phyloP scores from a whole-genome alignment of 2,113 vertebrate species.

The Phylloscopus trochiloides region DNA sequence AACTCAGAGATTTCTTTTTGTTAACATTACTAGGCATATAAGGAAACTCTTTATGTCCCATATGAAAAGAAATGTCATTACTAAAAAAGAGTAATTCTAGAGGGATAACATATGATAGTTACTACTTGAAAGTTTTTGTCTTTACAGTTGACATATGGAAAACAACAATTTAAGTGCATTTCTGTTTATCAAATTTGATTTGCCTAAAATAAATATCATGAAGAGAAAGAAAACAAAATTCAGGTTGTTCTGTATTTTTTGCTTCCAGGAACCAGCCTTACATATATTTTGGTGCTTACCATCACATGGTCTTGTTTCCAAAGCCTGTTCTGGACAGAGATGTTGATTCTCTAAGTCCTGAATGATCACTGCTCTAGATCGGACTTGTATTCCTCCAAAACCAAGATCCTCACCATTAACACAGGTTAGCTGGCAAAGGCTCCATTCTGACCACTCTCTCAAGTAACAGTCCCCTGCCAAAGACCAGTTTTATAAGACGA shows the following conservation, averaged over 20 bases:
- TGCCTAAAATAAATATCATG: not conserved
- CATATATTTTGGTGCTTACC: constrained; percentile 72
- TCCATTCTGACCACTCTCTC: constrained; percentile 96
- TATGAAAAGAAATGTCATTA: not conserved
- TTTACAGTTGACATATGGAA: not conserved
- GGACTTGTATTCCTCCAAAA: constrained; percentile 87
- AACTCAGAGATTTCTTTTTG: not conserved
- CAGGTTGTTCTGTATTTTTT: not conserved
- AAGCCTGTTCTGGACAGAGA: constrained; percentile 89
- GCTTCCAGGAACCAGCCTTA: not conserved
- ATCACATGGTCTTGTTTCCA: constrained; percentile 86
- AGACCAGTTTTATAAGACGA: not conserved
- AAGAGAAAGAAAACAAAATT: not conserved
- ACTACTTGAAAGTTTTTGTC: not conserved
- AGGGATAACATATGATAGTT: not conserved
- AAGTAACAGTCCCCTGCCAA: constrained; percentile 93
- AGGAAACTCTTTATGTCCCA: not conserved
- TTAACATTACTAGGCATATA: not conserved
- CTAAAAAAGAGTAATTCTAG: not conserved
- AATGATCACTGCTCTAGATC: constrained; percentile 88
- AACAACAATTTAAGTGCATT: not conserved
- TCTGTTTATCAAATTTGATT: not conserved
- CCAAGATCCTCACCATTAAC: constrained; percentile 87
- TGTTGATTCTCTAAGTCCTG: constrained; percentile 93
- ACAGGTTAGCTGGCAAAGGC: constrained; percentile 88